These are phyloP conservation scores for Andrena trimmerana DNA, from an alignment of 2,888 invertebrate genomes.

Conservation along the genomic window DNA sequence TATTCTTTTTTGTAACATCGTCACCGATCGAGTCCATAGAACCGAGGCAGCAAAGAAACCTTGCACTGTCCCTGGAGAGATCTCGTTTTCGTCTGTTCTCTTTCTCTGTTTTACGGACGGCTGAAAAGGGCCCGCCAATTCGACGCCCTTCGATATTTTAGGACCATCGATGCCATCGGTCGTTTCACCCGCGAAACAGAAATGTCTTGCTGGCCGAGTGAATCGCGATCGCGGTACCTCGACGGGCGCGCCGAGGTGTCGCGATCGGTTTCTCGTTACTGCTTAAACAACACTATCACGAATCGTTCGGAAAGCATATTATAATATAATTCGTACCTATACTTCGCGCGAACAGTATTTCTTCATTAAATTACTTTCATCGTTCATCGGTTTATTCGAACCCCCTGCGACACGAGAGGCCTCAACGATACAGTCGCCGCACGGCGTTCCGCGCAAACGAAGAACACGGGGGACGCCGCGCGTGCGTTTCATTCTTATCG, in stretches of 20 bases:
- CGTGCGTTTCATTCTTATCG: constrained; percentile 1
- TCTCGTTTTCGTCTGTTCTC: background rate
- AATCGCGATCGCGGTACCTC: background rate
- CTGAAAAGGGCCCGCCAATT: constrained; percentile 42
- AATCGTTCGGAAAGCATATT: constrained; percentile 62
- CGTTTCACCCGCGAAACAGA: constrained; percentile 41
- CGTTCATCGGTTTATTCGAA: constrained; percentile 57
- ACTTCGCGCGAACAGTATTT: constrained; percentile 44
- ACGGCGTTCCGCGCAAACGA: constrained; percentile 20
- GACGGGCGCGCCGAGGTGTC: background rate
- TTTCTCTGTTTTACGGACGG: constrained; percentile 58
- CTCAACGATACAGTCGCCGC: constrained; percentile 54
- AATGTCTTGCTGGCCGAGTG: constrained; percentile 8
- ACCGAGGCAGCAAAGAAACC: constrained; percentile 13
- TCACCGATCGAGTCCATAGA: constrained; percentile 4
- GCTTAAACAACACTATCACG: constrained; percentile 62
- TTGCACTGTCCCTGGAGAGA: constrained; percentile 27
- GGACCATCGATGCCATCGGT: constrained; percentile 35
- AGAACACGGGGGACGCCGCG: constrained; percentile 48
- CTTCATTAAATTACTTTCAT: constrained; percentile 70
- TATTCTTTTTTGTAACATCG: background rate
- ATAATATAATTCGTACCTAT: constrained; percentile 55
- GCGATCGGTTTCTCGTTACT: constrained; percentile 9
- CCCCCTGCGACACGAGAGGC: constrained; percentile 51
- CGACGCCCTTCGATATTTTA: constrained; percentile 30